These are phyloP conservation scores for Blastomussa wellsi DNA, from an alignment of 92 coral and sea anemone genomes.

Conservation along the genomic window DNA sequence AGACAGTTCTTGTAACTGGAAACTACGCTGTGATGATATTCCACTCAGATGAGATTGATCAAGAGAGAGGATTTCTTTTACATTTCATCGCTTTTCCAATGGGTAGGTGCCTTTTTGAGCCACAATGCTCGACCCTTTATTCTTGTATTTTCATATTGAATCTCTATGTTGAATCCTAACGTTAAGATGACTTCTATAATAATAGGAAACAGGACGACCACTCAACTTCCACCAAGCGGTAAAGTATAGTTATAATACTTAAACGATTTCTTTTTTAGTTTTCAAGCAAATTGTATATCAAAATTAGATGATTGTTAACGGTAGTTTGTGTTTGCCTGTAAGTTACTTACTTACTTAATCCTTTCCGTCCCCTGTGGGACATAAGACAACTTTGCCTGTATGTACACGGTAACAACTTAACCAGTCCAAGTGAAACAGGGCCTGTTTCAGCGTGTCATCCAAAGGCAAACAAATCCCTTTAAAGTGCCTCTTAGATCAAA, in stretches of 20 bases:
- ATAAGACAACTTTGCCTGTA: no score
- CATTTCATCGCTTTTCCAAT: neutral
- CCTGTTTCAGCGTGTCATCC: no score
- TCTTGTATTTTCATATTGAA: neutral
- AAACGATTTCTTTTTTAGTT: neutral
- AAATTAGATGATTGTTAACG: no score
- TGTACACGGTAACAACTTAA: no score
- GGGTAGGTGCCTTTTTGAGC: neutral
- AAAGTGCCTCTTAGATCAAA: no score
- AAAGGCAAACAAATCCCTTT: no score
- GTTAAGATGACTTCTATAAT: neutral
- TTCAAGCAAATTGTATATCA: neutral
- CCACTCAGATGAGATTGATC: neutral
- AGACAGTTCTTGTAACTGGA: neutral
- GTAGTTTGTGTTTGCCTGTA: no score
- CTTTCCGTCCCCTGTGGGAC: no score
- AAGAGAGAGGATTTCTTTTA: neutral
- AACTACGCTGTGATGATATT: conserved; percentile 3
- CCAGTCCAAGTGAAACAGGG: no score
- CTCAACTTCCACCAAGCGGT: neutral
- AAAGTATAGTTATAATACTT: neutral
- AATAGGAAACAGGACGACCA: neutral
- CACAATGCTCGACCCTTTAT: no score
- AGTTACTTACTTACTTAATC: no score
- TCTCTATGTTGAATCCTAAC: neutral